phyloP scores from a whole-genome alignment of 2,797 vertebrate species.

The Micrastur ruficollis region DNA sequence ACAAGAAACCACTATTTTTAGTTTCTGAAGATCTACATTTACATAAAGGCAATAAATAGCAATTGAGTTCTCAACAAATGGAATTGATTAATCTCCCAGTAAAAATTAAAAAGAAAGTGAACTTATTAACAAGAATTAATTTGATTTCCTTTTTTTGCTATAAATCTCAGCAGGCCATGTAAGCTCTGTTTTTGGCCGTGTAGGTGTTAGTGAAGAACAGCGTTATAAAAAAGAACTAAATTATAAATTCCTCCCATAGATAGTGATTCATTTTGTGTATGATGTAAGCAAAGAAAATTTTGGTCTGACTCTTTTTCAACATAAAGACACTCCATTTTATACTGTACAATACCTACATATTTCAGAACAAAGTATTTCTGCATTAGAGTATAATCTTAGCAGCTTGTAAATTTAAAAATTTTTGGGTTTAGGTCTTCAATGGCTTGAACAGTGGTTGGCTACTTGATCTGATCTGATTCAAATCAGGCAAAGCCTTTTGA shows the following conservation, averaged over 20 bases:
- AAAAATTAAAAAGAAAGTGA: constrained; percentile 55
- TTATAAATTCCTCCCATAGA: constrained; percentile 74
- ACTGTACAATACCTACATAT: neutral
- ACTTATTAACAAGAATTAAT: constrained; percentile 69
- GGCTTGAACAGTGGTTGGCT: neutral
- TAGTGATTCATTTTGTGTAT: constrained; percentile 65
- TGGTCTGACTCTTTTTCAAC: neutral
- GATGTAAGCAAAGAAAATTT: constrained; percentile 40
- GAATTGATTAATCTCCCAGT: constrained; percentile 55
- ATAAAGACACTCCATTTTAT: neutral
- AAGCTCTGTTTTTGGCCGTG: constrained; percentile 43
- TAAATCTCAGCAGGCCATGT: constrained; percentile 27
- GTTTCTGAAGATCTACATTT: constrained; percentile 36
- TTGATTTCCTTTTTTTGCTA: constrained; percentile 56
- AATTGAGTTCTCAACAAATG: constrained; percentile 46
- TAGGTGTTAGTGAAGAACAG: constrained; percentile 72
- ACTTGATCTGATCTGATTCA: neutral
- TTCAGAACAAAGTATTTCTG: neutral
- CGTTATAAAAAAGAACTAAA: constrained; percentile 67
- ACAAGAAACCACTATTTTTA: constrained; percentile 44
- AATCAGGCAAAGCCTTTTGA: neutral
- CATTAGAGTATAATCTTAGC: neutral
- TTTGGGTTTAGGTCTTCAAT: neutral
- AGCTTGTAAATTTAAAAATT: neutral
- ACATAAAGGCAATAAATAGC: constrained; percentile 30